Evolutionary conservation across 2,797 vertebrate genomes (phyloP).

Genomic region (Sebastes minor): DNA sequence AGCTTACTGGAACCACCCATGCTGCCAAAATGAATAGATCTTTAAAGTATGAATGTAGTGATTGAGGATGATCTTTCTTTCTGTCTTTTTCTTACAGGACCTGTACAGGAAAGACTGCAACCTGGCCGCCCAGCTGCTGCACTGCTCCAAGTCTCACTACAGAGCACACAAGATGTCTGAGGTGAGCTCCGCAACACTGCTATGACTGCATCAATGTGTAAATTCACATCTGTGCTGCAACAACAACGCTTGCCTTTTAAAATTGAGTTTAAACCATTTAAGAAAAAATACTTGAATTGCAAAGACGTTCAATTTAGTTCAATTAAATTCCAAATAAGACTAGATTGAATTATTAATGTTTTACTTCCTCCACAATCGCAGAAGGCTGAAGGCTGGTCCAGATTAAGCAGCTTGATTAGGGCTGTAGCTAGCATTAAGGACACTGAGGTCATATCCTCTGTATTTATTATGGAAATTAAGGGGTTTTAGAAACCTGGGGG

Average conservation of each 20-base stretch:
- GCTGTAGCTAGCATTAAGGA: background rate
- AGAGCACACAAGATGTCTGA: conserved; percentile 92
- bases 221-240: background rate
- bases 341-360: background rate
- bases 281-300: background rate
- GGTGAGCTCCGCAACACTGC: conserved; percentile 78
- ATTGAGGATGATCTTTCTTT: conserved; percentile 32
- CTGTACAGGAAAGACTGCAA: conserved; percentile 97
- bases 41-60: background rate
- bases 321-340: background rate
- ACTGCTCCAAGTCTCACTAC: conserved; percentile 93
- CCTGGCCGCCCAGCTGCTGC: conserved; percentile 94
- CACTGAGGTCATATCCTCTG: background rate
- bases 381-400: background rate
- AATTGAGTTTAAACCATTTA: background rate
- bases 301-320: background rate
- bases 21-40: background rate
- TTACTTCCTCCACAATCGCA: background rate
- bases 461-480: background rate
- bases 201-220: background rate
- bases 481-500: background rate
- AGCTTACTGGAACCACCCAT: background rate
- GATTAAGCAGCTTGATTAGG: background rate
- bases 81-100: conserved; percentile 81
- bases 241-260: background rate